Conservation (phyloP, 1,140 invertebrate genomes). For the Drosophila murphyi region DNA sequence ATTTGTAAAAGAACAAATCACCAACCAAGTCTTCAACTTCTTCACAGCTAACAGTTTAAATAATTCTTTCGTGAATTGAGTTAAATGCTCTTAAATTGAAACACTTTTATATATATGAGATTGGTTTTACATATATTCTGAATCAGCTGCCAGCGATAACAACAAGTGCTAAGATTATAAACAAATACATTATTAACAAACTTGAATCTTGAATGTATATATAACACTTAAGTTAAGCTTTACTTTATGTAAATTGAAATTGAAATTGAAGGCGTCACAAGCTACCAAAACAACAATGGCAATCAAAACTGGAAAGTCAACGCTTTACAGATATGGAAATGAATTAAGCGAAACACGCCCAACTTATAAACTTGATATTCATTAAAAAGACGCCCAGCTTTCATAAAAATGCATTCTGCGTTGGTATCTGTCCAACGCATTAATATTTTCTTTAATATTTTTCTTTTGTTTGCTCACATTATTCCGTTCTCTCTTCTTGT, state of each 20-base stretch:
- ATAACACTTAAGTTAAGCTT: conserved; percentile 2
- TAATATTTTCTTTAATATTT: conserved; percentile 2
- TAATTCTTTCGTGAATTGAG: background rate
- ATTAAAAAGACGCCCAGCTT: background rate
- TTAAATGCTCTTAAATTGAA: background rate
- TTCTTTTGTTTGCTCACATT: background rate
- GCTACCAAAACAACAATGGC: conserved; percentile 1
- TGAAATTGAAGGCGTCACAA: background rate
- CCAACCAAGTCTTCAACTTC: no score
- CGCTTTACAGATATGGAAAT: conserved; percentile 25
- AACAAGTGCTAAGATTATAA: no score
- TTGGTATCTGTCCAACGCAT: background rate
- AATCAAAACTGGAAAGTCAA: conserved; percentile 24
- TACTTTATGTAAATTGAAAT: conserved; percentile 26
- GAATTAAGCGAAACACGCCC: background rate
- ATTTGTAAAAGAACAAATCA: no score
- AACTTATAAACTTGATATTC: background rate
- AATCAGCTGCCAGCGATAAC: no score
- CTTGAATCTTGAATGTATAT: background rate
- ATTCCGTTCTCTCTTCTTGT: background rate
- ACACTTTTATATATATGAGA: background rate
- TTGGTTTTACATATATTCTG: no score
- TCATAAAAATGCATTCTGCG: background rate
- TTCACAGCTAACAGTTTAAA: no score
- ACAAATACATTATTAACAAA: background rate